Evolutionary conservation across 2,113 vertebrate species (phyloP), one percentile per base, ranked within the genome.

Genomic region (Calypte anna): DNA sequence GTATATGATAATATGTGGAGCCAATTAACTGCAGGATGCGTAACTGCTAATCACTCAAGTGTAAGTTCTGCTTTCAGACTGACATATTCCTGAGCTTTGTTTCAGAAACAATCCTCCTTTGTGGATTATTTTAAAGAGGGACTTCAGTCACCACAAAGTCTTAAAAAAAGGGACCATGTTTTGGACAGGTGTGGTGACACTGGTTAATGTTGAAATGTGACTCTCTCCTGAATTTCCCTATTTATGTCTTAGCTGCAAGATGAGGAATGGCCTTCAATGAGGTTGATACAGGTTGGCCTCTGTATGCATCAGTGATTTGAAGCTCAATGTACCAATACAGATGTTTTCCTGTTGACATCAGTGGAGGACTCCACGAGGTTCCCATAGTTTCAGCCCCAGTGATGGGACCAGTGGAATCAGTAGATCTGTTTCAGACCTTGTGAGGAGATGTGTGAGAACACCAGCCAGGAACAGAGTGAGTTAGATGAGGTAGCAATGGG

Each of bases 371-470:
- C 61, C 14, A 7, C 10, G 19, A 81, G 7, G 7, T 38, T 59
- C 7, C 36, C 40, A 5, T 15, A 16, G 9, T 50, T 80, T 83
- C 20, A 48, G 1, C 1, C 16, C 16, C 0, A 0, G 30, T 69
- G 28, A 28, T 51, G 17, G 12, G 12, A 46, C 31, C 15, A 12
- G 28, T 62, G 40, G 46, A 66, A 55, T 14, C 0, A 3, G 44
- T 16, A 83, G 27, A 36, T 2, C 11, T 2, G 0, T 33, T 91
- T 85, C 82, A 82, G 62, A 70, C 5, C 51, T 63, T 1, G 0
- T 23, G 19, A 88, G 40, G 21, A 72, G 28, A 74, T 0, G 3
- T 0, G 0, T n/a, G 16, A 67, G 20, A 58, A 5, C 5, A 23
- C 6, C 44, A 76, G 33, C 6, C 22, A 46, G 30, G 50, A 62